Conservation (phyloP, 35 echinoderm and acorn worm species). For the Patiria miniata region DNA sequence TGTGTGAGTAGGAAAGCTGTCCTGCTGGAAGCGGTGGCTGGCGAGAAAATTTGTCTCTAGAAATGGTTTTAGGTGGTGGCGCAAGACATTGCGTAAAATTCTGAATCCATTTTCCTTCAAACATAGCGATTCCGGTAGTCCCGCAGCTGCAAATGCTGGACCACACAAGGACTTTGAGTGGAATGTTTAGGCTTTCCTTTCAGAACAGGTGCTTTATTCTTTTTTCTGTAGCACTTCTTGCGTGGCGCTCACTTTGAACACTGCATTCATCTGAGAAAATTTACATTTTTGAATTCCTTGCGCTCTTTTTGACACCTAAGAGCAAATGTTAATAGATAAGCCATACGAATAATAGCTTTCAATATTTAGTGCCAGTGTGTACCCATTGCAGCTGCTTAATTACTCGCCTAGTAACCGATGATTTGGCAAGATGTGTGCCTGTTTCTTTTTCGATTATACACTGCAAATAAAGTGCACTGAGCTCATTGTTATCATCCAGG, state of each 20-base stretch:
- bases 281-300: slow-evolving; percentile 41
- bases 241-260: slow-evolving; percentile 35
- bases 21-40: slow-evolving; percentile 50
- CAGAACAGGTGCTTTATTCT: not conserved
- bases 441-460: not conserved
- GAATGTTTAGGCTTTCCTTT: slow-evolving; percentile 22
- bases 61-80: slow-evolving; percentile 50
- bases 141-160: slow-evolving; percentile 62
- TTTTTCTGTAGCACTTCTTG: not conserved
- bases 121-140: slow-evolving; percentile 57
- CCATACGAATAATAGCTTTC: slow-evolving; percentile 33
- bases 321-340: slow-evolving; percentile 8
- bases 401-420: slow-evolving; percentile 29
- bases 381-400: slow-evolving; percentile 49
- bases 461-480: slow-evolving; percentile 41
- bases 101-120: slow-evolving; percentile 69
- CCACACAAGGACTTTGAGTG: slow-evolving; percentile 68
- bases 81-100: slow-evolving; percentile 56
- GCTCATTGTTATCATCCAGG: slow-evolving; percentile 29
- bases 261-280: slow-evolving; percentile 67
- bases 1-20: slow-evolving; percentile 73
- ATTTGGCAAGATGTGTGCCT: not conserved
- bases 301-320: not conserved
- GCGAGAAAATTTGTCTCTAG: slow-evolving; percentile 31
- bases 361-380: slow-evolving; percentile 40